These are phyloP conservation scores for Papilio helenus DNA, from an alignment of 1,140 invertebrate genomes.

Conservation along the genomic window DNA sequence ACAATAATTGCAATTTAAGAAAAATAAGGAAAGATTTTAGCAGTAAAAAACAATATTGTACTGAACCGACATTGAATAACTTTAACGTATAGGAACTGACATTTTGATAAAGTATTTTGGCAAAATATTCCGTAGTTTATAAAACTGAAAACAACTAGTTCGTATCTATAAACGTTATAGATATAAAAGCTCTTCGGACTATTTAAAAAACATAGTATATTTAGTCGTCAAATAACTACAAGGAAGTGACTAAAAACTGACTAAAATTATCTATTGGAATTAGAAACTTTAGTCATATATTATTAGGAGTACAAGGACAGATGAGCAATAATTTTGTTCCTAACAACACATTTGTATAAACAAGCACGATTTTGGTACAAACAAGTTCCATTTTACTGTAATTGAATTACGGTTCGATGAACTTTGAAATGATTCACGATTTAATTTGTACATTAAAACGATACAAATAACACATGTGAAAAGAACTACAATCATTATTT, in stretches of 20 bases:
- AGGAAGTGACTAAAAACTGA: not conserved
- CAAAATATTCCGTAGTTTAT: not conserved
- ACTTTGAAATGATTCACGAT: constrained; percentile 7
- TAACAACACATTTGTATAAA: constrained; percentile 15
- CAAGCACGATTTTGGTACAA: not conserved
- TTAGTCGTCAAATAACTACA: not conserved
- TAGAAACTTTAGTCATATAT: not conserved
- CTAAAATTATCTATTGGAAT: not conserved
- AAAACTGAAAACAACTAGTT: not conserved
- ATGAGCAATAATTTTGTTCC: not conserved
- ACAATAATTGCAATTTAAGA: too few species aligned
- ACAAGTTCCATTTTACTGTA: constrained; percentile 21
- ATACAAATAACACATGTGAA: not conserved
- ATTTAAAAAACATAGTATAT: not conserved
- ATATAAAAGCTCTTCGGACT: not conserved
- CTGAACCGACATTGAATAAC: not conserved
- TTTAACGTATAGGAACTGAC: not conserved
- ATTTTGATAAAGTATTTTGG: constrained; percentile 1
- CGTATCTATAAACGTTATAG: not conserved
- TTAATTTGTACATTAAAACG: constrained; percentile 6
- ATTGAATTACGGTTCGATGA: constrained; percentile 21
- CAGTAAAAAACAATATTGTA: not conserved
- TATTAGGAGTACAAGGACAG: not conserved
- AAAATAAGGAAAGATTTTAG: too few species aligned
- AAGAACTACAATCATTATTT: not conserved